Conservation (phyloP, 1,140 invertebrate genomes). For the Lanistes nyassanus region DNA sequence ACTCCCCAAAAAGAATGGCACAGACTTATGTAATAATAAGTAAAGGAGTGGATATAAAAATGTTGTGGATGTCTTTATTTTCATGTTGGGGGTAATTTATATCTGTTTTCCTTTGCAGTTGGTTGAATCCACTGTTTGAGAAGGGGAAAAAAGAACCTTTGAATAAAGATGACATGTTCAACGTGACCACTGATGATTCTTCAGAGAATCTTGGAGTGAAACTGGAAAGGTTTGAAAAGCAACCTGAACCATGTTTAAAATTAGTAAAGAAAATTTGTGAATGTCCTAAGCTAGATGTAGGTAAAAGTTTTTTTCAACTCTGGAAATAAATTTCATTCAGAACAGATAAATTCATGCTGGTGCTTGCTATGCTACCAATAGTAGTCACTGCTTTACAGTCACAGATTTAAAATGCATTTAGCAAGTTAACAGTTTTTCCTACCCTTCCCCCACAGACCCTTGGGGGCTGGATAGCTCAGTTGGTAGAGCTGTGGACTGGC, state of each 20-base stretch:
- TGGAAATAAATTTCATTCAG: background rate
- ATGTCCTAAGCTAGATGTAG: background rate
- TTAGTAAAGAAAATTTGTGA: background rate
- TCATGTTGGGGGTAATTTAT: too few relatives aligned
- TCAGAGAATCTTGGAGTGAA: slow-evolving; percentile 51
- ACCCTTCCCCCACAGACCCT: background rate
- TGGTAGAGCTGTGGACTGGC: too few relatives aligned
- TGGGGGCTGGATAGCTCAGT: too few relatives aligned
- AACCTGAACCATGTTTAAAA: background rate
- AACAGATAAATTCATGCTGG: background rate
- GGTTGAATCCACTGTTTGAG: slow-evolving; percentile 59
- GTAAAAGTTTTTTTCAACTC: background rate
- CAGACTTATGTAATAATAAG: too few relatives aligned
- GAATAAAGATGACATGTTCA: slow-evolving; percentile 59
- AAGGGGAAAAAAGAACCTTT: slow-evolving; percentile 54
- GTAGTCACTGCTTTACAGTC: background rate
- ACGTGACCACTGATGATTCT: slow-evolving; percentile 53
- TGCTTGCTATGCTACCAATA: background rate
- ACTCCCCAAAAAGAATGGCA: too few relatives aligned
- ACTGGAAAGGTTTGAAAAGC: slow-evolving; percentile 49
- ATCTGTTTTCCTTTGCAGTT: slow-evolving; percentile 48
- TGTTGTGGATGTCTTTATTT: too few relatives aligned
- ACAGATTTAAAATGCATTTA: background rate
- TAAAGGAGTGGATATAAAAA: too few relatives aligned
- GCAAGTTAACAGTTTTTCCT: background rate